A percentile compares a stretch with the other conserved stretches of the same genome.
Conservation (phyloP, 1,140 invertebrate genomes). For the Drosophila kepulauana region DNA sequence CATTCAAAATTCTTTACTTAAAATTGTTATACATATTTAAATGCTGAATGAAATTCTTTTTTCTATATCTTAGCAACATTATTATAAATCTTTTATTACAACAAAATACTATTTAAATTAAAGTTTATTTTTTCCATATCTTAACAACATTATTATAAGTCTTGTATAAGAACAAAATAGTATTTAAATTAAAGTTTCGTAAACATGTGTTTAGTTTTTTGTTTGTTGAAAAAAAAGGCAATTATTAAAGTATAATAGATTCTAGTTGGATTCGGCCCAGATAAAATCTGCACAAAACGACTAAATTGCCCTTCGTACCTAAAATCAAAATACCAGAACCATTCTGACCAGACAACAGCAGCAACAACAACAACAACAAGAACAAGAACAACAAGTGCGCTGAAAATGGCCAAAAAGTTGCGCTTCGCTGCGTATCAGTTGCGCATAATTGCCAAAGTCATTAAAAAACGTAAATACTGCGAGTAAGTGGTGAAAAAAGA, state of each 20-base stretch:
- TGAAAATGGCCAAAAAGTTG: conserved; percentile 66
- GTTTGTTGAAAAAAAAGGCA: background rate
- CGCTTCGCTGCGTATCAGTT: conserved; percentile 77
- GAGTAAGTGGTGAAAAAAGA: conserved; percentile 51
- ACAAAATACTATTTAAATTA: too few relatives aligned
- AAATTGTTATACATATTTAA: too few relatives aligned
- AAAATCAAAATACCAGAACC: conserved; percentile 63
- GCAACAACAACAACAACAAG: conserved; percentile 27
- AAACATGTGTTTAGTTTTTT: background rate
- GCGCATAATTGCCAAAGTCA: conserved; percentile 75
- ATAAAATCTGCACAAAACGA: conserved; percentile 16
- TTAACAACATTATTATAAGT: too few relatives aligned
- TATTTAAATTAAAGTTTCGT: background rate
- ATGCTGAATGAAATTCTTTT: too few relatives aligned
- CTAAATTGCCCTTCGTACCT: conserved; percentile 18
- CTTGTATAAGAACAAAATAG: too few relatives aligned
- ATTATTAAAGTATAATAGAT: conserved; percentile 10
- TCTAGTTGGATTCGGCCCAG: conserved; percentile 9
- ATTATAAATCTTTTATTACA: too few relatives aligned
- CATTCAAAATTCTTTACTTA: too few relatives aligned
- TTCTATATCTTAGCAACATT: too few relatives aligned
- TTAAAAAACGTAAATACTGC: conserved; percentile 53
- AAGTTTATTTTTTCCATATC: too few relatives aligned
- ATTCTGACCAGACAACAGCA: conserved; percentile 49
- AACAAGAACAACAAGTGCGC: conserved; percentile 22